Conservation (phyloP, 2,113 vertebrate genomes). For the Galeopterus variegatus region DNA sequence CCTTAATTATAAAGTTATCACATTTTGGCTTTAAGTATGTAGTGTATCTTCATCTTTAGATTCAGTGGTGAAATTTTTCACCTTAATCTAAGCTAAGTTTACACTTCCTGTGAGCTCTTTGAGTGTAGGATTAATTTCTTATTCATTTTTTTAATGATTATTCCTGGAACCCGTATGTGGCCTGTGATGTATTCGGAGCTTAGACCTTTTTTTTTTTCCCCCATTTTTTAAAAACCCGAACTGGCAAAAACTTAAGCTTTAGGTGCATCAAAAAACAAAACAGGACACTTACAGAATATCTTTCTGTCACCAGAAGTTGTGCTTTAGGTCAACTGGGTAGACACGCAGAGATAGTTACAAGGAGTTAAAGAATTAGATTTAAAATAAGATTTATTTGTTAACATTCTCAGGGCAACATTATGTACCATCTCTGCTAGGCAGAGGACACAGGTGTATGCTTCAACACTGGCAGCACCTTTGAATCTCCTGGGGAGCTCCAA, state of each 20-base stretch:
- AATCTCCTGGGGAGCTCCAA: background rate
- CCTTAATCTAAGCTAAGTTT: background rate
- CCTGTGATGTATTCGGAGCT: background rate
- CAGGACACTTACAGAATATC: background rate
- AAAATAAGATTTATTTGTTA: background rate
- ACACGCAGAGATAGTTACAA: background rate
- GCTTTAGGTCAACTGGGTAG: background rate
- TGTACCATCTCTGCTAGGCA: background rate
- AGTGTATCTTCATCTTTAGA: background rate
- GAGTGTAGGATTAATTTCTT: background rate
- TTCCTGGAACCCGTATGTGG: background rate
- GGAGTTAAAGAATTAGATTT: background rate
- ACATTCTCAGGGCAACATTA: background rate
- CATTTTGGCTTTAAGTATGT: background rate
- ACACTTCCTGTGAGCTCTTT: background rate
- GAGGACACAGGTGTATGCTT: background rate
- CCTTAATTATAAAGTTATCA: background rate
- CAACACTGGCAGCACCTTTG: background rate
- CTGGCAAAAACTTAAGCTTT: slow-evolving; percentile 34
- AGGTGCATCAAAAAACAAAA: background rate
- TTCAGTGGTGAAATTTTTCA: background rate
- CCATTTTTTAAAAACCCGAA: background rate
- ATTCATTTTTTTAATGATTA: background rate
- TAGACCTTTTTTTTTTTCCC: background rate
- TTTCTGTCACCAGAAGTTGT: background rate